Evolutionary conservation across 1,140 invertebrate species (phyloP).

Genomic region (Neomicropteryx cornuta): DNA sequence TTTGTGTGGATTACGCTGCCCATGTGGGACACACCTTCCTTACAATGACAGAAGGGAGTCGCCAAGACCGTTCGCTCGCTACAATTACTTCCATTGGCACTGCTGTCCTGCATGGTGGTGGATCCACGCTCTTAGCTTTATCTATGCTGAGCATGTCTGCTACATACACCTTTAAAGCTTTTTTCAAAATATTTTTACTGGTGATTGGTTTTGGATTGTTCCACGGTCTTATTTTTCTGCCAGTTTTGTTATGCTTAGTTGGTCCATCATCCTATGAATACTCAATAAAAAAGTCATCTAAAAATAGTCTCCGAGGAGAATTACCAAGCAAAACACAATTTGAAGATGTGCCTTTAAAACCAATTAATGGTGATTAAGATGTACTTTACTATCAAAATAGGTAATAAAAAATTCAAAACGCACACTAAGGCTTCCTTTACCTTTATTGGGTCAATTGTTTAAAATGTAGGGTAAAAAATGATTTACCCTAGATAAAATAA

Average conservation of each 20-base stretch:
- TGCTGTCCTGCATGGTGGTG: slow-evolving; percentile 70
- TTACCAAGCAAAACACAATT: no score
- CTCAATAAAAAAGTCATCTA: no score
- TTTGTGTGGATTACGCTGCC: slow-evolving; percentile 82
- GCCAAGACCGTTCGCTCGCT: slow-evolving; percentile 48
- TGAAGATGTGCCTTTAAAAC: no score
- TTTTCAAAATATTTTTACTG: slow-evolving; percentile 72
- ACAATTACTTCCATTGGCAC: slow-evolving; percentile 67
- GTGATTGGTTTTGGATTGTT: slow-evolving; percentile 67
- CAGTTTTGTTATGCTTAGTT: slow-evolving; percentile 61
- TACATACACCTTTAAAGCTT: slow-evolving; percentile 70
- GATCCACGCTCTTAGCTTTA: slow-evolving; percentile 69
- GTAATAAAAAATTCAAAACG: no score
- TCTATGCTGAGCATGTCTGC: slow-evolving; percentile 57
- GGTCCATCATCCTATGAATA: no score
- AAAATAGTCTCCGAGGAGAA: no score
- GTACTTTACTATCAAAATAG: no score
- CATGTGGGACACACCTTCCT: slow-evolving; percentile 81
- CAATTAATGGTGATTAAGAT: no score
- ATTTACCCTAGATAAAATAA: no score
- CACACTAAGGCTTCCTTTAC: no score
- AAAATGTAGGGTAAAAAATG: no score
- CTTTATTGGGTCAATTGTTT: no score
- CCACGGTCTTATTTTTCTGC: slow-evolving; percentile 64
- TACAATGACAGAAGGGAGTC: slow-evolving; percentile 37